These are phyloP conservation scores for Clarias pachynema DNA, from an alignment of 2,797 vertebrate species.

Conservation along the genomic window DNA sequence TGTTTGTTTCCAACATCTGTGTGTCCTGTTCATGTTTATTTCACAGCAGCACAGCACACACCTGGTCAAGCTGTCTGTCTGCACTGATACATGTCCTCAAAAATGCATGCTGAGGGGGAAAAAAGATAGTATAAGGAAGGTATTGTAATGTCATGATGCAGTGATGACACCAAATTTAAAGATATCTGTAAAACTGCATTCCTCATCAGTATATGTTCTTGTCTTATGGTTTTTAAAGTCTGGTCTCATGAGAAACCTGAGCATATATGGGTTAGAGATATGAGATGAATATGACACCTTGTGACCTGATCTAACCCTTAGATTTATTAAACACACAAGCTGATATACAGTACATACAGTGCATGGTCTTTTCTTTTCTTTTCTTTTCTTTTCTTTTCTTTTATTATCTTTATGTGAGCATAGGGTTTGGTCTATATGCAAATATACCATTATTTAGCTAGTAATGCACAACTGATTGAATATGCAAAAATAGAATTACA, in stretches of 20 bases:
- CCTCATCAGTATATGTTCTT: neutral
- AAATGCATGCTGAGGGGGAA: neutral
- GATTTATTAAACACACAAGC: neutral
- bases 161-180: neutral
- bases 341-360: no score
- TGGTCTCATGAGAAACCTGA: slow-evolving; percentile 24
- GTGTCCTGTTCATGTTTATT: neutral
- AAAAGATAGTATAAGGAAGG: neutral
- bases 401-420: neutral
- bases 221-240: neutral
- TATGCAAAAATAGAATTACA: neutral
- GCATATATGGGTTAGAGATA: slow-evolving; percentile 52
- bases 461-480: neutral
- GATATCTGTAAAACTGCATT: neutral
- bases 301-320: neutral
- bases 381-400: neutral
- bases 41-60: neutral
- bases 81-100: neutral
- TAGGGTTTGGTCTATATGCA: neutral
- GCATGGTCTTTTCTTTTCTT: neutral
- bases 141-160: neutral
- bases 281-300: slow-evolving; percentile 12
- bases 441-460: neutral
- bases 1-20: neutral
- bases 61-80: neutral